Percentiles rank a stretch among this genome's conserved stretches.
phyloP scores from a whole-genome alignment of 2,113 vertebrate species.

The Psittacara wagleri region DNA sequence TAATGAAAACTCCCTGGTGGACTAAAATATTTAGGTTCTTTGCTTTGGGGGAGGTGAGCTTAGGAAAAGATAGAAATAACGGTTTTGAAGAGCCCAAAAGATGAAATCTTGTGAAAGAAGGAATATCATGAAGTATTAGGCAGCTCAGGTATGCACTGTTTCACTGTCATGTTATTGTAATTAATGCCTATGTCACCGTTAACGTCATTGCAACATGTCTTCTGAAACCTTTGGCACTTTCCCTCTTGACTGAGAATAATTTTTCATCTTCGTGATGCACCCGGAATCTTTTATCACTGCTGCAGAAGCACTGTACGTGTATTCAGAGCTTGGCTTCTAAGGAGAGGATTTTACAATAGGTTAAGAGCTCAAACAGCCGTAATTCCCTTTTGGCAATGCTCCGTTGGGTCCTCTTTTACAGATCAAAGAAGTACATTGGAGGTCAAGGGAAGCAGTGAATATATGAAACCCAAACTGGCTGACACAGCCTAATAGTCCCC shows the following conservation, averaged over 20 bases:
- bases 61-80: neutral
- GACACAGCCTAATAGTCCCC: neutral
- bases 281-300: neutral
- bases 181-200: conserved; percentile 37
- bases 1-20: conserved; percentile 6
- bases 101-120: neutral
- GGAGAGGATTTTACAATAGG: neutral
- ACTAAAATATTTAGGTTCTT: neutral
- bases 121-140: neutral
- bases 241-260: neutral
- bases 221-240: conserved; percentile 56
- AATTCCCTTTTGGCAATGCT: conserved; percentile 21
- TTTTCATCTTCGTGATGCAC: conserved; percentile 29
- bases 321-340: neutral
- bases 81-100: neutral
- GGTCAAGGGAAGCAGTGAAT: neutral
- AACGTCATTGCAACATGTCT: conserved; percentile 36
- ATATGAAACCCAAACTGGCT: neutral
- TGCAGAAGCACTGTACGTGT: neutral
- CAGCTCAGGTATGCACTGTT: neutral
- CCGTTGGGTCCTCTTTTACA: conserved; percentile 12
- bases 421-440: neutral
- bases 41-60: neutral
- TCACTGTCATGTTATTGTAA: conserved; percentile 50
- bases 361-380: neutral